Conservation (phyloP, 2,113 vertebrate genomes). For the Oplegnathus fasciatus region DNA sequence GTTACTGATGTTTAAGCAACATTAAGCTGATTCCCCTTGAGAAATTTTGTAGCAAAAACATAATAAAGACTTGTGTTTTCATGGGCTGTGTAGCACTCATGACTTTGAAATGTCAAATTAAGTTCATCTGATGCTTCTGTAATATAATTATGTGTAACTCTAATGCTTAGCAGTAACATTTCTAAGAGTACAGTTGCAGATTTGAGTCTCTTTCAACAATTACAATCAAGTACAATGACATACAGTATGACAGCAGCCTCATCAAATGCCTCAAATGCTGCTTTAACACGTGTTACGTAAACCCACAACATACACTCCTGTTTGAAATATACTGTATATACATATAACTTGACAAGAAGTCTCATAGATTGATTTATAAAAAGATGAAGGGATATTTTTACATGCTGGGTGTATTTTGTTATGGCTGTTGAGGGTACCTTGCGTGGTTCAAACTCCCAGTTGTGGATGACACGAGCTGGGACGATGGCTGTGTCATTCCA, state of each 20-base stretch:
- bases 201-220: neutral
- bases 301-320: neutral
- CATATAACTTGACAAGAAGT: neutral
- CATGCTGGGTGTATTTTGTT: neutral
- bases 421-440: constrained; percentile 85
- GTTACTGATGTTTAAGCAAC: neutral
- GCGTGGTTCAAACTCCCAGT: constrained; percentile 97
- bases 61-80: neutral
- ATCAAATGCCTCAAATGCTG: neutral
- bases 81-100: neutral
- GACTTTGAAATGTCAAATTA: neutral
- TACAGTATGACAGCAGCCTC: neutral
- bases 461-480: constrained; percentile 95
- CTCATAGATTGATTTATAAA: neutral
- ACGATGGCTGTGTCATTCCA: constrained; percentile 95
- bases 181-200: neutral
- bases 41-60: neutral
- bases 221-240: neutral
- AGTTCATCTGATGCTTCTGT: neutral
- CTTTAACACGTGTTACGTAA: neutral
- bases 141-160: neutral
- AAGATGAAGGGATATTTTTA: neutral
- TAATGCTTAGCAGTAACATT: neutral
- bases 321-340: neutral
- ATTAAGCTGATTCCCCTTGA: constrained; percentile 5